Base-by-base conservation (phyloP, 2,797 vertebrate species). In the Enteromius viviparus region DNA sequence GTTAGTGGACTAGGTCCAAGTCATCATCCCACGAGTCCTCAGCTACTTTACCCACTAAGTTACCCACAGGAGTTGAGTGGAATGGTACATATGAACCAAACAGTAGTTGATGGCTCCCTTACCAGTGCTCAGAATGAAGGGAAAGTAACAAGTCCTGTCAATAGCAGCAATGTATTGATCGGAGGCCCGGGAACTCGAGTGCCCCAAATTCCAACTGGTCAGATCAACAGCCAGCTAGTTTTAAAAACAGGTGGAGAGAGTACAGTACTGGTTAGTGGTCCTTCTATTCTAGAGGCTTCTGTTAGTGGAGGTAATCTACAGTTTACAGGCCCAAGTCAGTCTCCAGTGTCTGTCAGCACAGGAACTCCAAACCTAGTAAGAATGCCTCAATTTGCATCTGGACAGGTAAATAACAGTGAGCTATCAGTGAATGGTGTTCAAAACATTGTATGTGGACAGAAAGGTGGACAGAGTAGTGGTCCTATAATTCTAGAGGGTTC, bases 381-480 rank as follows among this genome's bases (percentile, higher is more conserved):
- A 29, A 11, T 66, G 42, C 26, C 62, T 68, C 62, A 51, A 17
- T 11, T 51, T 66, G 10, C 45, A 47, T 11, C 9, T 64, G 76
- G 40, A 29, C 76, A 32, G 15, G 15, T 32, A 14, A 78, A 78
- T 21, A 60, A 64, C 37, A 49, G 8, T 40, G 17, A 65, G 40
- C 40, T 65, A 15, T 79, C 68, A 37, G 29, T 40, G n/a, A 66
- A 11, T n/a, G 26, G 29, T 68, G 62, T 51, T 69, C 64, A 51
- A 11, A 69, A 68, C 47, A 51, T 68, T 68, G 76, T 14, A 19
- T 15, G 32, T 32, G 29, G 64, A 53, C 9, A 49, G 62, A 66
- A 19, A 19, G 9, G 32, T 32, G 29, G 64, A 53, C 9, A 49
- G 62, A 66, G 29, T 23, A 68, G 32, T 23, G 32, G 45, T 53